phyloP scores from a whole-genome alignment of 2,113 vertebrate species.

The Caranx ignobilis region DNA sequence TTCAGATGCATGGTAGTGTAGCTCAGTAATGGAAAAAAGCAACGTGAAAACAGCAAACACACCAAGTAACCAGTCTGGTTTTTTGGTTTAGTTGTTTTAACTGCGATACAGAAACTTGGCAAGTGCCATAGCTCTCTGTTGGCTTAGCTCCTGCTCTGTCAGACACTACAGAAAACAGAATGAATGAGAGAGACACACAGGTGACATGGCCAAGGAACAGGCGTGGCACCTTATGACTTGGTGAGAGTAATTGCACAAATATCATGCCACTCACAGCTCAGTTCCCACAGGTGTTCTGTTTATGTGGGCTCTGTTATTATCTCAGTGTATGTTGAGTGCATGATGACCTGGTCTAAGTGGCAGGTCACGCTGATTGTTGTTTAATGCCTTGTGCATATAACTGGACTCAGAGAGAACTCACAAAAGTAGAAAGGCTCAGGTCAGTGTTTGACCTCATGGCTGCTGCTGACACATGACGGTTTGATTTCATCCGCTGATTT shows the following conservation, averaged over 20 bases:
- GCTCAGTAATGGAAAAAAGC: not conserved
- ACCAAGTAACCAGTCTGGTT: constrained; percentile 16
- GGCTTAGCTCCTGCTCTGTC: constrained; percentile 48
- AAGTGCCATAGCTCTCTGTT: constrained; percentile 51
- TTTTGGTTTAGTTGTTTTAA: constrained; percentile 22
- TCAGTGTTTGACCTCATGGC: not conserved
- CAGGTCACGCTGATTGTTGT: not conserved
- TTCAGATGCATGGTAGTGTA: no score
- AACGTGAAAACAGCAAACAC: not conserved
- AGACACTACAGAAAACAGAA: constrained; percentile 30
- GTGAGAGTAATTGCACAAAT: constrained; percentile 52
- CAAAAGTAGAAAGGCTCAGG: not conserved
- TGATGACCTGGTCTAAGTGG: not conserved
- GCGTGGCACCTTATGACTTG: constrained; percentile 65
- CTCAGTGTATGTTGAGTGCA: not conserved
- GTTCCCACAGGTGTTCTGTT: constrained; percentile 55
- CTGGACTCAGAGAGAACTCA: not conserved
- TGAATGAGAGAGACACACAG: constrained; percentile 41
- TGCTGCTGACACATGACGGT: not conserved
- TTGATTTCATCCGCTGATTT: constrained; percentile 9
- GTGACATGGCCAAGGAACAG: constrained; percentile 62
- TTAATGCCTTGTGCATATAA: not conserved
- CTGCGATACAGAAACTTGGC: constrained; percentile 53
- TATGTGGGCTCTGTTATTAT: not conserved
- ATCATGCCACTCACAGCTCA: constrained; percentile 34